Evolutionary conservation across 2,113 vertebrate genomes (phyloP).

Genomic region (Colaptes auratus): DNA sequence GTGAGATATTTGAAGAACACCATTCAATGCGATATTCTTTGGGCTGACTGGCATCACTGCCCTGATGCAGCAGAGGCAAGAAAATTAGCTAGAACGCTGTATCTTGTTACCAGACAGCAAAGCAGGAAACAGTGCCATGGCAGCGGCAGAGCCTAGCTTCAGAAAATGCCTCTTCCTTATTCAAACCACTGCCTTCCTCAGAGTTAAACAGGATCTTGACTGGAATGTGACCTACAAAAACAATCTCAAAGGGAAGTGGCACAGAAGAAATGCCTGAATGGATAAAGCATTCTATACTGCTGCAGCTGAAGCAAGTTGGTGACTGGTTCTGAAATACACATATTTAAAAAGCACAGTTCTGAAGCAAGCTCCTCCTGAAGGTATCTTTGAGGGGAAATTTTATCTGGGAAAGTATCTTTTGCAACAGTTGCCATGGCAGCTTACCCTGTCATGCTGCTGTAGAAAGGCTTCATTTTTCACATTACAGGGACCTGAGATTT

Average conservation of each 20-base stretch:
- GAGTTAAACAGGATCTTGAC: neutral
- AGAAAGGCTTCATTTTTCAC: neutral
- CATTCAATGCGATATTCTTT: neutral
- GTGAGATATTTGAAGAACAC: neutral
- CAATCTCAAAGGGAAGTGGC: neutral
- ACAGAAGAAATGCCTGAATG: neutral
- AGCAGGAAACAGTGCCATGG: neutral
- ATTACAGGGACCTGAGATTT: neutral
- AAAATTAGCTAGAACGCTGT: neutral
- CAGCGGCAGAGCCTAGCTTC: neutral
- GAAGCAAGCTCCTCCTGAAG: neutral
- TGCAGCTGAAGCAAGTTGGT: neutral
- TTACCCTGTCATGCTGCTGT: neutral
- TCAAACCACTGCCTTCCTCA: neutral
- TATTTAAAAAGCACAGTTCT: neutral
- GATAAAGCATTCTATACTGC: rapidly evolving
- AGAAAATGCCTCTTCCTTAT: neutral
- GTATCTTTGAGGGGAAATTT: neutral
- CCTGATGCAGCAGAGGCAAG: neutral
- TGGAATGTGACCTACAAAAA: rapidly evolving
- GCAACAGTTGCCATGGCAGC: conserved; percentile 53
- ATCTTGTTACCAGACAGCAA: neutral
- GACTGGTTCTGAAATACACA: neutral
- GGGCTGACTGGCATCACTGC: neutral
- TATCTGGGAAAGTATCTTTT: neutral